Percentiles rank a stretch among this genome's conserved stretches.
Evolutionary conservation across 2,113 vertebrate species (phyloP).

Genomic region (Heterochromis multidens): DNA sequence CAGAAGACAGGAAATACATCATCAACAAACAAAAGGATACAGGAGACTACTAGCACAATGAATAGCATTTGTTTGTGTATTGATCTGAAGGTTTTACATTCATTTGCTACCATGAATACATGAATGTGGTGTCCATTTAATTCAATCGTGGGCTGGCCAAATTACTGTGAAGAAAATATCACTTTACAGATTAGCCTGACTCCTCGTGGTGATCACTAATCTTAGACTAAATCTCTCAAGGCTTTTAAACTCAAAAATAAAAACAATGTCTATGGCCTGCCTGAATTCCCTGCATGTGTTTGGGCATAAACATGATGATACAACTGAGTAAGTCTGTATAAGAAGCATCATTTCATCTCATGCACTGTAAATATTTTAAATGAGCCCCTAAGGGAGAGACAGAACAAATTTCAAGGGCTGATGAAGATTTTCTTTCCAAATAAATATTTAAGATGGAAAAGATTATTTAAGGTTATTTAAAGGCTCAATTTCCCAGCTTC

Average conservation of each 20-base stretch:
- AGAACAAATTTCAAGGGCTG: not conserved
- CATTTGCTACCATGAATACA: not conserved
- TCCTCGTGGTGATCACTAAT: not conserved
- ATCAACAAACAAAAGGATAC: not conserved
- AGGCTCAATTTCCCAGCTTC: slow-evolving; percentile 13
- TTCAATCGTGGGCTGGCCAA: not conserved
- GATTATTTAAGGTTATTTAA: slow-evolving; percentile 14
- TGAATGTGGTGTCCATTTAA: not conserved
- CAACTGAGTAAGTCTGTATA: not conserved
- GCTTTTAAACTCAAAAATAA: rapidly evolving
- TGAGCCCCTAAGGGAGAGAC: not conserved
- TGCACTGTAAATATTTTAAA: not conserved
- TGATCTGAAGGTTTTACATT: not conserved
- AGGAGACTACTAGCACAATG: not conserved
- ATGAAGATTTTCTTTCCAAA: not conserved
- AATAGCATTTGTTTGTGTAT: not conserved
- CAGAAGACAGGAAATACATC: not conserved
- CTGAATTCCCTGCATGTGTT: not conserved
- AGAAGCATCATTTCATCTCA: not conserved
- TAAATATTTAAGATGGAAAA: not conserved
- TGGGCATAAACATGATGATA: not conserved
- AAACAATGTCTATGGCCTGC: rapidly evolving
- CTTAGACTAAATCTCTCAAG: not conserved
- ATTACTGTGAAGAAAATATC: not conserved
- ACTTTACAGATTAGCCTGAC: not conserved